Base-by-base conservation (phyloP, 2,113 vertebrate species). In the Cottus gobio region DNA sequence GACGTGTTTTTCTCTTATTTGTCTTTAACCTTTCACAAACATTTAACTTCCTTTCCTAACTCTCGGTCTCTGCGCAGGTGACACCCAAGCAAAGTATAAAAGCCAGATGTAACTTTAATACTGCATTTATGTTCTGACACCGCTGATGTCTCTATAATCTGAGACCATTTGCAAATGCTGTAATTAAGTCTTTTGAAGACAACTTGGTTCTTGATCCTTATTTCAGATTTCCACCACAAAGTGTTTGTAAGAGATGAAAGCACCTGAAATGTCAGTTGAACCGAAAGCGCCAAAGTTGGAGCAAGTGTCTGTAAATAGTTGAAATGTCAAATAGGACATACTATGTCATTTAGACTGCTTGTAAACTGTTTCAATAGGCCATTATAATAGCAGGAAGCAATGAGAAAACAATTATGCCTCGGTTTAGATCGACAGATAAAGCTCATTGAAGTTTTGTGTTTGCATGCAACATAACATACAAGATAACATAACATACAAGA, bases 401-500 rank as follows among this genome's bases (percentile, higher is more conserved):
- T 1, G 42, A 44, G 42, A 44, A 16, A 28, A 44, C 15, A 44
- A 16, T 8, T 8, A 42, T 26, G 13, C n/a, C n/a, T 42, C 8
- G 26, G 37, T 65, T 63, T 63, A 2, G 11, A 39, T 24, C 3
- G 10, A 13, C 10, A 48, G 44, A 42, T 24, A 15, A 57, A 66
- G 37, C 22, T 30, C 39, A 37, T 3, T 48, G 5, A 34, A 28
- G 30, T n/a, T 5, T 12, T 22, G 11, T 61, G 20, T 24, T 46
- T 36, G 36, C 16, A 31, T 72, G 30, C 28, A 34, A 20, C 62
- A 75, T 65, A 26, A 68, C 22, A 30, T 12, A 46, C 22, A 52
- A n/a, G n/a, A n/a, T n/a, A 34, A 20, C 62, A 75, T 65, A 26
- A 68, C 22, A 30, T 12, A 46, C 22, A 52, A n/a, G 34, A 69